Evolutionary conservation across 2,888 invertebrate species (phyloP), one percentile per base, ranked within the genome.

Genomic region (Agrochola lychnidis): DNA sequence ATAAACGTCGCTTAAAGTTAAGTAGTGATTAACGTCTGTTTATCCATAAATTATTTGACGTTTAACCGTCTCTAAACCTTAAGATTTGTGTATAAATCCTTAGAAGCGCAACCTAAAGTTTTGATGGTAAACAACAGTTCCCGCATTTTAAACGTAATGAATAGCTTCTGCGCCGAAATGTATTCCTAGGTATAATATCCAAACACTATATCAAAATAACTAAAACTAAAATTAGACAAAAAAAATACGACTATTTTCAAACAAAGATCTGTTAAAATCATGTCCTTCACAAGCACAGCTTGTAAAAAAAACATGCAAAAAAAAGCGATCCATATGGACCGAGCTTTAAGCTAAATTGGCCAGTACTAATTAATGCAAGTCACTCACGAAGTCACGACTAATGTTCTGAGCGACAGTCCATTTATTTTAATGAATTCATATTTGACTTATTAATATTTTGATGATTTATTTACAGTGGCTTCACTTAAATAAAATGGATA

Each of bases 401-500:
- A 82, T 63, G 63, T n/a, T 51, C 42, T 16, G 36, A 79, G 51
- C 48, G 51, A 67, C 53, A 56, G 62, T 4, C n/a, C 62, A 76
- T 75, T 81, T 81, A 81, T 81, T 75, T 53, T 66, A 81, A 81
- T 45, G 57, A 76, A 25, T 36, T 66, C 57, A 57, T 45, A 14
- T 45, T 45, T 14, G 0, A 63, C 14, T 78, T 40, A 73, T 51
- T 80, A 42, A 57, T 63, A 80, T 51, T 73, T 57, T 42, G 42
- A 73, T 57, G 19, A 64, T 57, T 80, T 59, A 80, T 73, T 57
- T 42, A 69, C 45, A 56, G 19, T 45, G 45, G 45, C 45, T 12
- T 45, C 42, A 3, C 42, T 42, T 45, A 45, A 45, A 14, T 45
- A 45, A 12, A 12, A 45, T 12, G 0, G 19, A 59, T 30, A 48